These are phyloP conservation scores for Brachionus sp. DNA, from an alignment of 1,140 invertebrate genomes.

Conservation along the genomic window DNA sequence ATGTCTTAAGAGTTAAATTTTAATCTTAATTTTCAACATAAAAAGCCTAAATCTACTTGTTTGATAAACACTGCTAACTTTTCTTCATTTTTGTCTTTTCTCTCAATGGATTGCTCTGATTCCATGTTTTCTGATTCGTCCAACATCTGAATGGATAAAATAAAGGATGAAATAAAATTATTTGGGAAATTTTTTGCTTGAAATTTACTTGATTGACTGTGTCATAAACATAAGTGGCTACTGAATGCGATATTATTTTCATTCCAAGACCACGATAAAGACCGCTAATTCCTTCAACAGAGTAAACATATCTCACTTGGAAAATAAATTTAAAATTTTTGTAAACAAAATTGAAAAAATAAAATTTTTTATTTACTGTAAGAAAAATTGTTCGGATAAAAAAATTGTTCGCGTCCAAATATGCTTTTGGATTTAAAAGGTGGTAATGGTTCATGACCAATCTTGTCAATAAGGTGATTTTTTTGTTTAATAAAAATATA, in stretches of 20 bases:
- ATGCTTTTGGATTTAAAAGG: constrained; percentile 24
- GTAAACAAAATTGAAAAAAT: neutral
- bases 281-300: constrained; percentile 37
- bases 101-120: neutral
- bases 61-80: constrained; percentile 24
- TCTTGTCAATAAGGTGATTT: neutral
- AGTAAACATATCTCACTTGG: constrained; percentile 44
- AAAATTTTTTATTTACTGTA: neutral
- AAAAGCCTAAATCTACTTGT: neutral
- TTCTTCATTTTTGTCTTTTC: constrained; percentile 12
- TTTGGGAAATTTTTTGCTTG: neutral
- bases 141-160: neutral
- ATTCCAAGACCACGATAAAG: constrained; percentile 39
- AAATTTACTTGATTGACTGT: neutral
- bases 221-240: constrained; percentile 15
- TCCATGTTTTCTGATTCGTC: neutral
- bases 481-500: neutral
- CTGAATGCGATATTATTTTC: constrained; percentile 34
- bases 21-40: neutral
- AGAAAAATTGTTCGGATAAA: constrained; percentile 44
- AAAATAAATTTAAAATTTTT: neutral
- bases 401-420: constrained; percentile 38
- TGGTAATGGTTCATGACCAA: constrained; percentile 45
- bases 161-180: neutral
- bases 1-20: neutral